Conservation (phyloP, 2,113 vertebrate species). For the Neofelis nebulosa region DNA sequence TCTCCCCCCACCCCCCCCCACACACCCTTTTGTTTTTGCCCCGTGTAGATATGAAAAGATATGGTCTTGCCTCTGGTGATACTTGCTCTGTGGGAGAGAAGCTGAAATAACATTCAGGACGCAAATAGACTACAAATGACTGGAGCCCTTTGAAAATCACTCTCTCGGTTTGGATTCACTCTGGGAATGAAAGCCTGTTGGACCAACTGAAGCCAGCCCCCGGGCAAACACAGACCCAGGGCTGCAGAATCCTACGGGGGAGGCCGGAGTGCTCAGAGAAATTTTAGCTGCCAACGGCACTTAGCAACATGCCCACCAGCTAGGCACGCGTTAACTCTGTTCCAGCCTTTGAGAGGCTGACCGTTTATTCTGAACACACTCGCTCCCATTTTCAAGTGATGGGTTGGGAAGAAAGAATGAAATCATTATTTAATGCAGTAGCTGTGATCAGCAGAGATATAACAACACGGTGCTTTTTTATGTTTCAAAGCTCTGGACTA, state of each 20-base stretch:
- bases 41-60: conserved; percentile 68
- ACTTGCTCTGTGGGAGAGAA: conserved; percentile 77
- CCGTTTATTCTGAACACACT: neutral
- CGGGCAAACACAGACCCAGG: neutral
- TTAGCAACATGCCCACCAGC: neutral
- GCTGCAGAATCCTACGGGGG: neutral
- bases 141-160: conserved; percentile 74
- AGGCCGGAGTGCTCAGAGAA: neutral
- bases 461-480: neutral
- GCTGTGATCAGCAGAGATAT: neutral
- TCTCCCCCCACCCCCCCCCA: neutral
- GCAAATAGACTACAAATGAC: conserved; percentile 75
- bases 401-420: conserved; percentile 49
- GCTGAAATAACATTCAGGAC: conserved; percentile 75
- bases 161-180: conserved; percentile 72
- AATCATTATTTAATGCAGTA: conserved; percentile 50
- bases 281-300: neutral
- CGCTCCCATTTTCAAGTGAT: neutral
- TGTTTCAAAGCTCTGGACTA: neutral
- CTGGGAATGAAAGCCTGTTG: conserved; percentile 46
- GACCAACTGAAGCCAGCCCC: conserved; percentile 39
- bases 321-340: neutral
- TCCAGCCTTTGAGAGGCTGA: neutral
- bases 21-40: neutral
- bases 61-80: conserved; percentile 70